These are phyloP conservation scores for Crioceris asparagi DNA, from an alignment of 2,888 invertebrate species.

Conservation along the genomic window DNA sequence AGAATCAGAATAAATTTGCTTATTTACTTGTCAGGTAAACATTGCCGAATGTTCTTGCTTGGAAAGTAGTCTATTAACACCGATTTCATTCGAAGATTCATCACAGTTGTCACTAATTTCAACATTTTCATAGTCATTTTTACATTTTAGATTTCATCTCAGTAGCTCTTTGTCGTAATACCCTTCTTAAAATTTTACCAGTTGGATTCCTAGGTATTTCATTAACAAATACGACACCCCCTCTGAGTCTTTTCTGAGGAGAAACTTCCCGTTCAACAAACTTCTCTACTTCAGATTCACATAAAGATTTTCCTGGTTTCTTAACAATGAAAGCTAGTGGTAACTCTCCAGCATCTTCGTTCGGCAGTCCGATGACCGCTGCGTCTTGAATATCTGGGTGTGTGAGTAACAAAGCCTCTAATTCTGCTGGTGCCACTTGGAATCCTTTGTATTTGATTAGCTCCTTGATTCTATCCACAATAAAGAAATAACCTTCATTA, in stretches of 20 bases:
- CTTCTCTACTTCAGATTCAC: constrained; percentile 34
- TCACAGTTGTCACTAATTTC: too few species aligned
- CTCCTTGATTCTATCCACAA: constrained; percentile 83
- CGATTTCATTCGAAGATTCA: too few species aligned
- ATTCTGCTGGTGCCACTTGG: constrained; percentile 78
- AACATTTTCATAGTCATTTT: too few species aligned
- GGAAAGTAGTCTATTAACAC: too few species aligned
- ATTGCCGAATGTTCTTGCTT: too few species aligned
- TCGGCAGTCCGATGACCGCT: constrained; percentile 67
- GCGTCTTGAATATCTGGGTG: constrained; percentile 64
- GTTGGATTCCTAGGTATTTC: constrained; percentile 57
- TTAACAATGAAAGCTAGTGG: constrained; percentile 68
- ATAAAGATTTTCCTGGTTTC: constrained; percentile 42
- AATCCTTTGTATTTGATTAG: constrained; percentile 87
- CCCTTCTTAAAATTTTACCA: constrained; percentile 57
- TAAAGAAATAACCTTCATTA: constrained; percentile 64
- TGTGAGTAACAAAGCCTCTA: constrained; percentile 67
- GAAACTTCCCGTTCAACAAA: constrained; percentile 44
- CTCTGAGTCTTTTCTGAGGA: constrained; percentile 52
- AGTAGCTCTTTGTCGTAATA: constrained; percentile 41
- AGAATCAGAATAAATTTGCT: too few species aligned
- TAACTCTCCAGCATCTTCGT: constrained; percentile 64
- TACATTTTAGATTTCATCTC: constrained; percentile 31
- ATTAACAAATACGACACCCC: constrained; percentile 55
- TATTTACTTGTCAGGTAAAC: too few species aligned